Base-by-base conservation (phyloP, 1,140 invertebrate species). In the Parasteatoda tepidariorum region DNA sequence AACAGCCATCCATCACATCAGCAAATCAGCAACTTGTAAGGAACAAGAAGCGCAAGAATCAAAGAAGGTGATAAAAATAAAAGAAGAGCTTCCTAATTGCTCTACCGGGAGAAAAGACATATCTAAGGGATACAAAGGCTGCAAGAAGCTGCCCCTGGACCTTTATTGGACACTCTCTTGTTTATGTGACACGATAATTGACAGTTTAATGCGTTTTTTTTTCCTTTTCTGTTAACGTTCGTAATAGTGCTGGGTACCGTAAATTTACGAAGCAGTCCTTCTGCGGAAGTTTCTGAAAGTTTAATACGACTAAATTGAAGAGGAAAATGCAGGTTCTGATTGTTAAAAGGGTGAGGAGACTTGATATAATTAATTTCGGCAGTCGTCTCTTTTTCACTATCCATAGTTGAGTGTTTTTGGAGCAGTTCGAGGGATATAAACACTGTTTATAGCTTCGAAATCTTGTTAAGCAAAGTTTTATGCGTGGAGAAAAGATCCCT, bases 141-240 rank as follows among this genome's bases (percentile, higher is more conserved):
- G 38, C 9, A 13, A 48, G 38, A 18, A 48, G 38, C 38, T 48
- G 18, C 38, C n/a, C n/a, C 9, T 13, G 38, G 38, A 28, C 31
- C 48, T 75, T 75, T 75, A 75, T 75, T 75, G 73, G 73, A 75
- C 57, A 62, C 6, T 28, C 55, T 62, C 57, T 75, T 75, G 73
- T 75, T 75, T 75, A 75, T 75, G 73, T 61, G 73, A 62, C 55
- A 41, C 31, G 30, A 22, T 62, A 75, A 75, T 75, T 75, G 73
- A 75, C 73, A 75, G 55, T 75, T 75, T 75, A 75, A 75, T 75
- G 57, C 57, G 57, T 75, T 75, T 73, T 57, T 55, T 38, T 34
- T 34, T 22, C 9, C 33, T 11, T 4, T 9, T 18, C 24, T 38
- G 4, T 24, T 24, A n/a, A n/a, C n/a, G 1, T 0, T 48, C 38